Percentiles rank a stretch among this genome's conserved stretches.
These are phyloP conservation scores for Torymus texanus DNA, from an alignment of 2,888 invertebrate genomes.

Conservation along the genomic window DNA sequence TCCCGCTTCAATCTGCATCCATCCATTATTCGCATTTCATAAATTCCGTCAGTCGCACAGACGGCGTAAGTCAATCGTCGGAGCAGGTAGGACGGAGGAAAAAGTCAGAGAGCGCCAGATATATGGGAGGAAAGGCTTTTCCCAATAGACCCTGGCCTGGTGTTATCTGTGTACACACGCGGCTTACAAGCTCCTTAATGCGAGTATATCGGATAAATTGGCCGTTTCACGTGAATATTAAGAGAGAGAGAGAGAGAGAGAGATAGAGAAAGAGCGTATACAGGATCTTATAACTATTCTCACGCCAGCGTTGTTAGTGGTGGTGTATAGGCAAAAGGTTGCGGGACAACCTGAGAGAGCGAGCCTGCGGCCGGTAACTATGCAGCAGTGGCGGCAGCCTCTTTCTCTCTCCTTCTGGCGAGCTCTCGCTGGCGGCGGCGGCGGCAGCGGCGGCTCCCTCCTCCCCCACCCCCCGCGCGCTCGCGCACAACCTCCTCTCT, in stretches of 20 bases:
- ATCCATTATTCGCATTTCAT: constrained; percentile 31
- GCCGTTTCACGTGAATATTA: constrained; percentile 51
- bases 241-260: constrained; percentile 38
- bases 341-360: constrained; percentile 56
- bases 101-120: not conserved
- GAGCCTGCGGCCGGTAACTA: constrained; percentile 48
- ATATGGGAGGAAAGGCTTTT: not conserved
- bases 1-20: constrained; percentile 4
- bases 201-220: constrained; percentile 51
- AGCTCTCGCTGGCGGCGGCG: constrained; percentile 2
- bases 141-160: not conserved
- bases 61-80: constrained; percentile 19
- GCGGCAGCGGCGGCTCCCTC: constrained; percentile 11
- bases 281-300: constrained; percentile 59
- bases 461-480: constrained; percentile 25
- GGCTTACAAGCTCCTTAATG: constrained; percentile 42
- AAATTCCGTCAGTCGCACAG: constrained; percentile 1
- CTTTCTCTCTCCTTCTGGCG: no score
- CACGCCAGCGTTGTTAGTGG: constrained; percentile 59
- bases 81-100: not conserved
- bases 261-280: not conserved
- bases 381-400: constrained; percentile 29
- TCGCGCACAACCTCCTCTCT: constrained; percentile 36
- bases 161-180: not conserved
- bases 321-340: constrained; percentile 61